Conservation (phyloP, 2,888 invertebrate genomes). For the Tachina grossa region DNA sequence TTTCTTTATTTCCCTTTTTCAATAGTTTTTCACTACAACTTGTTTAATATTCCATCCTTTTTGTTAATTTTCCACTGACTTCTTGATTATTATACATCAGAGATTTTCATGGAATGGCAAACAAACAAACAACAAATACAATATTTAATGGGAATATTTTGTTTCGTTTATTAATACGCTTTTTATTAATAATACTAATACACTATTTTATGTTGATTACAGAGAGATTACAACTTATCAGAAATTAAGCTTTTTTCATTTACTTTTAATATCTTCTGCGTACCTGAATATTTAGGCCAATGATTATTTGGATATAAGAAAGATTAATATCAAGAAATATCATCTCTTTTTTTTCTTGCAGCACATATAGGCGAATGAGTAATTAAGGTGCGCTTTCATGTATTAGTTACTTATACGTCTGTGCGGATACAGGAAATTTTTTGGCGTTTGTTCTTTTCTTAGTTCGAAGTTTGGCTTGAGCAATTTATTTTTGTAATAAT, state of each 20-base stretch:
- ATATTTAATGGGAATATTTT: constrained; percentile 25
- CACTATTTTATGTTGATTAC: constrained; percentile 17
- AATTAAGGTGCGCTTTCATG: background rate
- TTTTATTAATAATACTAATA: constrained; percentile 35
- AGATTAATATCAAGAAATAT: background rate
- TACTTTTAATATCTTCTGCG: background rate
- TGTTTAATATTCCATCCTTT: constrained; percentile 31
- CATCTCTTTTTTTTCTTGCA: background rate
- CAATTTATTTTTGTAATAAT: too few species aligned
- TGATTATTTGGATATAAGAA: constrained; percentile 33
- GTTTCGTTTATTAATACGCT: constrained; percentile 6
- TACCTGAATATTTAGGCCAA: constrained; percentile 21
- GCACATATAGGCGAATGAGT: constrained; percentile 17
- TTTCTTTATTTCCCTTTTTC: background rate
- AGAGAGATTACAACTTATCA: background rate
- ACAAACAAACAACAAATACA: constrained; percentile 15
- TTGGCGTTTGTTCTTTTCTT: background rate
- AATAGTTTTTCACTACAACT: background rate
- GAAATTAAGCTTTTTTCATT: constrained; percentile 2
- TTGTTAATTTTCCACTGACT: constrained; percentile 63
- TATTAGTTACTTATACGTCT: constrained; percentile 4
- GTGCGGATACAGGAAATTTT: background rate
- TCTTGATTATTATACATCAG: constrained; percentile 58
- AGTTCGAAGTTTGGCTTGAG: background rate
- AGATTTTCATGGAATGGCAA: constrained; percentile 48